These are phyloP conservation scores for Leistus spinibarbis DNA, from an alignment of 2,888 invertebrate genomes.

Conservation along the genomic window DNA sequence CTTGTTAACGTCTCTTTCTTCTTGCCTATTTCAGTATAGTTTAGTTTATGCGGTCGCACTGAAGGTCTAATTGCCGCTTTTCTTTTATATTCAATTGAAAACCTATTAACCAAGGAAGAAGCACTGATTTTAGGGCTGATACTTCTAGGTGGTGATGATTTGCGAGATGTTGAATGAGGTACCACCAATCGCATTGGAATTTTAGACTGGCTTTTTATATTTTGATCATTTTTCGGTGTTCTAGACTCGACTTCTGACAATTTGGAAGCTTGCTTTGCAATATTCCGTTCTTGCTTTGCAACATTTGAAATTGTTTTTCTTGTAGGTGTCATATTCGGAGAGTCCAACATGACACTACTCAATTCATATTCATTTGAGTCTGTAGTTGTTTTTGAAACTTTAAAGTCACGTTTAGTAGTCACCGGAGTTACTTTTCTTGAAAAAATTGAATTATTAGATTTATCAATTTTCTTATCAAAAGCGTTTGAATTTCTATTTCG, in stretches of 20 bases:
- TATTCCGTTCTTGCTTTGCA: background rate
- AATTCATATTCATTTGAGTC: background rate
- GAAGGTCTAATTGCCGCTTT: background rate
- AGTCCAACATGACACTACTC: background rate
- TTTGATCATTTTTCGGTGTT: background rate
- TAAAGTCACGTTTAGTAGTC: background rate
- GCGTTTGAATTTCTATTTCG: background rate
- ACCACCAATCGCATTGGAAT: background rate
- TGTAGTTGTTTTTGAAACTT: background rate
- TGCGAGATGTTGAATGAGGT: background rate
- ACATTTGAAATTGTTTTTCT: background rate
- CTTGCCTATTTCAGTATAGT: too few species aligned
- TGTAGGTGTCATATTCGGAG: background rate
- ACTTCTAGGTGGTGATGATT: background rate
- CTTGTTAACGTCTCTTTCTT: too few species aligned
- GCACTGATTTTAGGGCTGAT: background rate
- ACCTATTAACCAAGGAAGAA: background rate
- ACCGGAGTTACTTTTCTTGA: background rate
- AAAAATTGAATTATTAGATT: background rate
- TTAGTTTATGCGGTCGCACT: too few species aligned
- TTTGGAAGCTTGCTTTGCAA: background rate
- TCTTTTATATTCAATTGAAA: background rate
- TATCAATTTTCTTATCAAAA: background rate
- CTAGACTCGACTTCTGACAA: background rate
- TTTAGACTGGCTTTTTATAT: background rate